Evolutionary conservation across 2,113 vertebrate genomes (phyloP), one percentile per base, ranked within the genome.

Genomic region (Procapra przewalskii): DNA sequence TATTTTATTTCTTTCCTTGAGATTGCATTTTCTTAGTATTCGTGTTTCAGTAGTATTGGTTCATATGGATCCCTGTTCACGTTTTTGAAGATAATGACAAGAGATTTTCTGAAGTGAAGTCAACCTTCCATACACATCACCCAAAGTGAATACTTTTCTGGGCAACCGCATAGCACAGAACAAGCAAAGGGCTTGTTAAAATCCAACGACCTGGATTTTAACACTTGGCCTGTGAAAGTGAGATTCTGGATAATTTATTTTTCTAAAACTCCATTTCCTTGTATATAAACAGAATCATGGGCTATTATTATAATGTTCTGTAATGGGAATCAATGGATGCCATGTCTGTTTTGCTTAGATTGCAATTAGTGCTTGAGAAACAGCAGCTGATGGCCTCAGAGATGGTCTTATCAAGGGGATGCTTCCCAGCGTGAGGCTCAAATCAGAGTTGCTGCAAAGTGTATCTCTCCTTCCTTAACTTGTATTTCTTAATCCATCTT

Each of bases 161-260:
- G 67, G 45, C 1, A 40, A 11, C 13, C 31, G 4, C n/a, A 52
- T 0, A 45, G 33, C 40, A 19, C 19, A 27, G 33, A 5, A 1
- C 29, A 40, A 81, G 57, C 71, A 21, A 6, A 62, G 33, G 9
- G 9, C 2, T 29, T 19, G 4, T 84, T 45, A 7, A 25, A 81
- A 31, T 5, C 15, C 25, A 19, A 36, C 0, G 9, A 10, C 11
- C 4, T 55, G 14, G 12, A 3, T 50, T 45, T 75, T 60, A 9
- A 31, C 71, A 15, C 13, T 79, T 79, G 40, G 43, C 40, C 77
- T 27, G 8, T 48, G 43, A 19, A 50, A 80, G 36, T 36, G 2
- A 80, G 33, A 54, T 31, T 33, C 59, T 57, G 59, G 17, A 48
- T 60, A 71, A 81, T 31, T 85, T 19, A 5, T 5, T 71, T 91